phyloP scores from a whole-genome alignment of 2,797 vertebrate genomes.

The Galago senegalensis region DNA sequence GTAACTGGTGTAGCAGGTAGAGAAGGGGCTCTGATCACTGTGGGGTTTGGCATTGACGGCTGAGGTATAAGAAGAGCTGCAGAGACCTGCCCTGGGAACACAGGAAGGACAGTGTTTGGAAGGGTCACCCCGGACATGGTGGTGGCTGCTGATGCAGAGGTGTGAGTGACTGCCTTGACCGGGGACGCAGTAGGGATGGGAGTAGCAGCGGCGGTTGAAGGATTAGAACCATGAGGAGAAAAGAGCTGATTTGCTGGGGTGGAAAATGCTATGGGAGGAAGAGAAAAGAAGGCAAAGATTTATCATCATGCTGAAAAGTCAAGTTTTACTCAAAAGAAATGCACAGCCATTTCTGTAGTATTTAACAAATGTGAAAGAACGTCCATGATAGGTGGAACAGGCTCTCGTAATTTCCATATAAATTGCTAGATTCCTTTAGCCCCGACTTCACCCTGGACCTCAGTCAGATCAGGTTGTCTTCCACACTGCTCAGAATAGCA shows the following conservation, averaged over 20 bases:
- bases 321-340: constrained; percentile 78
- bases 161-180: constrained; percentile 88
- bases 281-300: constrained; percentile 84
- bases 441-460: not conserved
- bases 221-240: constrained; percentile 94
- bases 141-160: constrained; percentile 87
- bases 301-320: constrained; percentile 76
- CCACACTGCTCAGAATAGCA: not conserved
- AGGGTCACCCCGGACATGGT: constrained; percentile 87
- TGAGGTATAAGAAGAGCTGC: constrained; percentile 92
- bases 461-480: not conserved
- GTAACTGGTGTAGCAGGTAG: constrained; percentile 86
- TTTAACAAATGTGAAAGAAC: not conserved
- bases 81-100: constrained; percentile 92
- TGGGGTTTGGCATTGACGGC: constrained; percentile 90
- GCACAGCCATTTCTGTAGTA: not conserved
- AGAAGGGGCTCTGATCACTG: constrained; percentile 95
- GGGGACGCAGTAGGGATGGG: constrained; percentile 89
- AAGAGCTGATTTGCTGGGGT: constrained; percentile 94
- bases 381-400: not conserved
- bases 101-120: constrained; percentile 90
- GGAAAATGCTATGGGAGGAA: constrained; percentile 92
- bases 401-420: rapidly evolving
- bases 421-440: not conserved
- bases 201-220: constrained; percentile 92